phyloP scores from a whole-genome alignment of 30 jellyfish, hydroid and myxozoan species.

The Catostylus mosaicus region DNA sequence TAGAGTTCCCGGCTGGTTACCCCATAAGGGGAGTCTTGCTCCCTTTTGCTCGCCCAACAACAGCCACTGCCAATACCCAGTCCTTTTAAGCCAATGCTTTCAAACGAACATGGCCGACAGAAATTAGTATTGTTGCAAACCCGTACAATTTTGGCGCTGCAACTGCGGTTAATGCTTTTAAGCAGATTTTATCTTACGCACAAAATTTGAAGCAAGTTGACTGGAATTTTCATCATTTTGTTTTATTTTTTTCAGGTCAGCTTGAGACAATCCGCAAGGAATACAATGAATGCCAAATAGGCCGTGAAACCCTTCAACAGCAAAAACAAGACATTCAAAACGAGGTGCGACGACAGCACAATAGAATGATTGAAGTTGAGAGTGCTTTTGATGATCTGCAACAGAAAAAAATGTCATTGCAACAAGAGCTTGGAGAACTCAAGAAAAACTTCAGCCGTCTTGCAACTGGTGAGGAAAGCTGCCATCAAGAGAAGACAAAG shows the following conservation, averaged over 20 bases:
- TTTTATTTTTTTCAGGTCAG: conserved; percentile 40
- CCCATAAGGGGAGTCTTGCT: too few species aligned
- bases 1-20: too few species aligned
- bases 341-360: conserved; percentile 84
- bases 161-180: too few species aligned
- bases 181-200: too few species aligned
- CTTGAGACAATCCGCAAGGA: conserved; percentile 77
- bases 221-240: too few species aligned
- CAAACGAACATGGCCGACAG: too few species aligned
- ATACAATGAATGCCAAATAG: conserved; percentile 72
- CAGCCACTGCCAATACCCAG: too few species aligned
- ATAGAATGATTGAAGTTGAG: conserved; percentile 93
- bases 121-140: too few species aligned
- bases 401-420: conserved; percentile 75
- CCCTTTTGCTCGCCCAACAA: too few species aligned
- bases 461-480: conserved; percentile 95
- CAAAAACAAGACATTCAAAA: conserved; percentile 91
- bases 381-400: conserved; percentile 91
- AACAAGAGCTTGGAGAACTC: conserved; percentile 89
- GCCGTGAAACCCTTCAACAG: conserved; percentile 92
- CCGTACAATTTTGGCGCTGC: too few species aligned
- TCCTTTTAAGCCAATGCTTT: too few species aligned
- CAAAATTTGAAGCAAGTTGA: too few species aligned
- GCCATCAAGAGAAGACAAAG: conserved; percentile 87
- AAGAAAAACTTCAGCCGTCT: conserved; percentile 88